Evolutionary conservation across 2,113 vertebrate genomes (phyloP), one percentile per base, ranked within the genome.

Genomic region (Ctenodactylus gundi): DNA sequence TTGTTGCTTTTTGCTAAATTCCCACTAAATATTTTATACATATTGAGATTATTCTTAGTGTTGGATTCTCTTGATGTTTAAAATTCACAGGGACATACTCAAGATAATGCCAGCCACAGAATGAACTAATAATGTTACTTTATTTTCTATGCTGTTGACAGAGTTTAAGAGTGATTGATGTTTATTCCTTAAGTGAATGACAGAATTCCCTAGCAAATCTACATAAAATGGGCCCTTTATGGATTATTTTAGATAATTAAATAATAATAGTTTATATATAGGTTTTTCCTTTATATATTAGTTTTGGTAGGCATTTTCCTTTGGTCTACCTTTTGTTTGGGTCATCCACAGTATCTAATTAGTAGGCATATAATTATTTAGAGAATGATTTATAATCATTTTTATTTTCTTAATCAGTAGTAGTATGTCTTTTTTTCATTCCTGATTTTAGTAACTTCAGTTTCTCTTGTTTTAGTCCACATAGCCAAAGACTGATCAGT

Each of bases 1-100:
- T 34, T 73, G 7, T 17, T 68, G 31, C 46, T 93, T 73, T 89
- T 53, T 86, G 13, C 41, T 89, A 83, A 95, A 93, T 81, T 95
- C 6, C 10, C 29, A 7, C 57, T 85, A 49, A 39, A 7, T 76
- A 6, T 89, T 17, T 89, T 89, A 51, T 68, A 92, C 78, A 82
- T 90, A 85, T 60, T 83, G 57, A 95, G 0, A 10, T 11, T 64
- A 57, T 13, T 62, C 21, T 13, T 60, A 78, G 6, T 58, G 3
- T 72, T 87, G 6, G 7, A 57, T 95, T 86, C 25, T 36, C 80
- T 75, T 44, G 21, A 85, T 72, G 87, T 82, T 57, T 82, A 53
- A 91, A 81, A 84, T 84, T 75, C 10, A 55, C 25, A 91, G 3
- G 53, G 9, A 86, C 20, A 68, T 1, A 76, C 11, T 46, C 11